These are phyloP conservation scores for Cephus cinctus DNA, from an alignment of 1,140 invertebrate species.

Conservation along the genomic window DNA sequence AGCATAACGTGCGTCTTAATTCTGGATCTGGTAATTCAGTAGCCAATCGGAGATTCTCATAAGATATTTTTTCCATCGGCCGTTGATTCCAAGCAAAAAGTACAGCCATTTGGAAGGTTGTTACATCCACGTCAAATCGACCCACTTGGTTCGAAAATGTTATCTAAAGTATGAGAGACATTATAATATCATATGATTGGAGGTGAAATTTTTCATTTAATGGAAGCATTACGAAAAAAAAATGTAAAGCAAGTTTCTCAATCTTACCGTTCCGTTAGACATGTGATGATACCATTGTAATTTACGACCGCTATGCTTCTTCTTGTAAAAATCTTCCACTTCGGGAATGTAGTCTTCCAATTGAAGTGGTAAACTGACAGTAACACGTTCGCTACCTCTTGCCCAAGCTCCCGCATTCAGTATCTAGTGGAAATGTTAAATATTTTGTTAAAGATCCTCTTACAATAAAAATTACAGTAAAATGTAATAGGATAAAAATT, in stretches of 20 bases:
- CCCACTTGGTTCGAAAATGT: constrained; percentile 93
- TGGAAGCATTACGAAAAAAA: constrained; percentile 4
- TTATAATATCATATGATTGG: not conserved
- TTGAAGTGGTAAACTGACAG: constrained; percentile 94
- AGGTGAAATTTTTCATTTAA: constrained; percentile 8
- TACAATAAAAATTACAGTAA: not conserved
- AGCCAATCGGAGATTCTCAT: constrained; percentile 93
- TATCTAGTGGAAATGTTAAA: constrained; percentile 60
- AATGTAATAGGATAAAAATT: not conserved
- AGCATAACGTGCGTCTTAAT: constrained; percentile 94
- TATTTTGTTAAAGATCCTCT: not conserved
- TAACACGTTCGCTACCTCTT: constrained; percentile 87
- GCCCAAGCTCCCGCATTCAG: constrained; percentile 98
- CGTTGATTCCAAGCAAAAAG: constrained; percentile 98
- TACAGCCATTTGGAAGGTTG: constrained; percentile 99
- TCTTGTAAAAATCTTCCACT: constrained; percentile 93
- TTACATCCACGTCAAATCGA: constrained; percentile 96
- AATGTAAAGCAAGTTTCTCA: not conserved
- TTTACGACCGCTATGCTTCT: constrained; percentile 97
- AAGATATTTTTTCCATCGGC: constrained; percentile 85
- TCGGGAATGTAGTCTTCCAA: constrained; percentile 98
- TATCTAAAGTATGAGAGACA: constrained; percentile 62
- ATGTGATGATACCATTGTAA: constrained; percentile 99
- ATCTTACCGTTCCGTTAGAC: constrained; percentile 90
- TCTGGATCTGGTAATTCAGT: constrained; percentile 97